A percentile compares a stretch with the other conserved stretches of the same genome.
Conservation (phyloP, 1,140 invertebrate species). For the Hylaeus anthracinus region DNA sequence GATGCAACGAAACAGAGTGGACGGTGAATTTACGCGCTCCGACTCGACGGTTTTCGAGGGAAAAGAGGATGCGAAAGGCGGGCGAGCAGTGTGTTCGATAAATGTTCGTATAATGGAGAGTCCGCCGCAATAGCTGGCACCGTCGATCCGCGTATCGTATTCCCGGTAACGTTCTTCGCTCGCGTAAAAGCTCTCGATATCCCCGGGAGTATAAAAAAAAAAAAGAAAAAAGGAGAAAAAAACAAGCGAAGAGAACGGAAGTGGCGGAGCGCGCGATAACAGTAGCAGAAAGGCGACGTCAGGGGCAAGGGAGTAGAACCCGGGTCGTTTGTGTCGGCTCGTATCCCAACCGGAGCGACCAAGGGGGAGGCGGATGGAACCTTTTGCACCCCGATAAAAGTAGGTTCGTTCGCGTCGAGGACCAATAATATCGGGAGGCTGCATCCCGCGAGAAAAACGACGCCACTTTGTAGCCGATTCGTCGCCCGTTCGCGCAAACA, state of each 20-base stretch:
- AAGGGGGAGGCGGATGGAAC: no score
- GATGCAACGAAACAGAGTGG: no score
- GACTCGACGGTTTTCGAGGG: no score
- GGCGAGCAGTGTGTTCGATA: not conserved
- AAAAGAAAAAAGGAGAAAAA: no score
- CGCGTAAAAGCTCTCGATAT: conserved; percentile 2
- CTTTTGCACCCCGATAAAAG: not conserved
- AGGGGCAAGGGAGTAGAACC: not conserved
- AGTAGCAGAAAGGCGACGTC: not conserved
- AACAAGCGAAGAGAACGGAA: not conserved
- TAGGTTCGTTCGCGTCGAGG: not conserved
- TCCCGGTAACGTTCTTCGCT: not conserved
- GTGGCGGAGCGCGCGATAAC: not conserved
- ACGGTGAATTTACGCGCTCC: no score
- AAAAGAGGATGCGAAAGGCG: no score
- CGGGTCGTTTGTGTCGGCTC: not conserved
- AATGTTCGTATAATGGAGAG: conserved; percentile 3
- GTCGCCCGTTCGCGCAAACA: conserved; percentile 6
- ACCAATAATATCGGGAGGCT: conserved; percentile 2
- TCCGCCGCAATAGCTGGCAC: not conserved
- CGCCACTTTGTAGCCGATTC: conserved; percentile 3
- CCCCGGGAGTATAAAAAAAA: not conserved
- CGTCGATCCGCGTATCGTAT: conserved; percentile 4
- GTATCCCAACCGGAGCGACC: no score
- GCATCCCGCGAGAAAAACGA: conserved; percentile 7